A percentile compares a stretch with the other conserved stretches of the same genome.
Evolutionary conservation across 2,113 vertebrate species (phyloP).

Genomic region (Embiotoca jacksoni): DNA sequence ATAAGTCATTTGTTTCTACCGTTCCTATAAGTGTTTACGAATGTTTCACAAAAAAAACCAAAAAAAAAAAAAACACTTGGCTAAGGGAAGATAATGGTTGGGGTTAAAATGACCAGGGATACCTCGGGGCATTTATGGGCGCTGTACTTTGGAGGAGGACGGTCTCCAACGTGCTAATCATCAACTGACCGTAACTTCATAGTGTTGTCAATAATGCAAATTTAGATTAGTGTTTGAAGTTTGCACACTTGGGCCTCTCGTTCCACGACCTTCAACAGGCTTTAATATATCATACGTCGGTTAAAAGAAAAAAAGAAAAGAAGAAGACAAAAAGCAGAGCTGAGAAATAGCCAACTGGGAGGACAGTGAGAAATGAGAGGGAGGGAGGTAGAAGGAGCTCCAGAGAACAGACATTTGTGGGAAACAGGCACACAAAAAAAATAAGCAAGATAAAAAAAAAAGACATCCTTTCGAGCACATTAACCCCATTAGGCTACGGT

Average conservation of each 20-base stretch:
- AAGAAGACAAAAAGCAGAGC: constrained; percentile 13
- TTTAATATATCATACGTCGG: constrained; percentile 7
- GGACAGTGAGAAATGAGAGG: constrained; percentile 58
- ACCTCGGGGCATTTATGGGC: no score
- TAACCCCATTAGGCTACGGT: constrained; percentile 58
- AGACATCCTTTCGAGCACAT: constrained; percentile 59
- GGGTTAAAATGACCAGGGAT: no score
- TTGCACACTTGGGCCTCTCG: not conserved
- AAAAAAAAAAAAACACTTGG: no score
- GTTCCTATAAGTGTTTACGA: no score
- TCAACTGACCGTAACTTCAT: not conserved
- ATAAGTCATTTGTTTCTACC: no score
- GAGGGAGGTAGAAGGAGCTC: constrained; percentile 7
- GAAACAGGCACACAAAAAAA: constrained; percentile 32
- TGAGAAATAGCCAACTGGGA: constrained; percentile 24
- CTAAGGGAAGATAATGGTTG: no score
- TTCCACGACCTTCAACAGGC: constrained; percentile 20
- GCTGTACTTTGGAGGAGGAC: no score
- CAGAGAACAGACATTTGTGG: constrained; percentile 41
- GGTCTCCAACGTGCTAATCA: not conserved
- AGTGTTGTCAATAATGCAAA: not conserved
- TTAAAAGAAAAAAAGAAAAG: no score
- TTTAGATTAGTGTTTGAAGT: not conserved
- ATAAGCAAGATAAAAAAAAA: constrained; percentile 62
- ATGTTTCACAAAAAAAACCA: no score